These are phyloP conservation scores for Eretmochelys imbricata DNA, from an alignment of 2,113 vertebrate species.

Conservation along the genomic window DNA sequence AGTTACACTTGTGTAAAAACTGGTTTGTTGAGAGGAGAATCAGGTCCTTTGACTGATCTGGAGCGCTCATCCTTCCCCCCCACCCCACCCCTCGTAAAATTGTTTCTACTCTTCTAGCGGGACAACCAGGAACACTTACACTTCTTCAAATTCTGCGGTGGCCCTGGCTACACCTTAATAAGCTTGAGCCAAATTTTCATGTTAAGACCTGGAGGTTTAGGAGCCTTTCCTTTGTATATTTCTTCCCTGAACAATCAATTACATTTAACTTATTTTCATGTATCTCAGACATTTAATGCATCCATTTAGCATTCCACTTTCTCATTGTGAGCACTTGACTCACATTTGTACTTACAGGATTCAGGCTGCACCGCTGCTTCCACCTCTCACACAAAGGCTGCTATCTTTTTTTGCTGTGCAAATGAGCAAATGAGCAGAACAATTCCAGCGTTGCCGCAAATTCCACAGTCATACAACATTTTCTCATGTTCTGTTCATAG, in stretches of 20 bases:
- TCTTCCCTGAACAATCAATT: not conserved
- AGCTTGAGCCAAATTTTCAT: slow-evolving; percentile 23
- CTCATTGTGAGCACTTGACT: not conserved
- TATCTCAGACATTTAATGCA: not conserved
- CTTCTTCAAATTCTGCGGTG: slow-evolving; percentile 34
- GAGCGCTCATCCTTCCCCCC: too few relatives aligned
- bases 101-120: not conserved
- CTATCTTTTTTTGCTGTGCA: not conserved
- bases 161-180: slow-evolving; percentile 7
- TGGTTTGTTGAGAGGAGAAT: not conserved
- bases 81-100: not conserved
- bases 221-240: not conserved
- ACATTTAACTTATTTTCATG: slow-evolving; percentile 29
- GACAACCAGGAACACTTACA: slow-evolving; percentile 13
- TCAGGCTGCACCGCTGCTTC: not conserved
- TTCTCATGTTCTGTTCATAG: not conserved
- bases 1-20: not conserved
- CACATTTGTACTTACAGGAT: not conserved
- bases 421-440: not conserved
- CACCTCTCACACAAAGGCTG: not conserved
- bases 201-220: slow-evolving; percentile 13
- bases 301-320: not conserved
- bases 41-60: not conserved
- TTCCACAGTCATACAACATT: not conserved
- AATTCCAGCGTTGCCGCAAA: not conserved